Evolutionary conservation across 2,888 invertebrate species (phyloP), one percentile per base, ranked within the genome.

Genomic region (Galerucella nymphaeae): DNA sequence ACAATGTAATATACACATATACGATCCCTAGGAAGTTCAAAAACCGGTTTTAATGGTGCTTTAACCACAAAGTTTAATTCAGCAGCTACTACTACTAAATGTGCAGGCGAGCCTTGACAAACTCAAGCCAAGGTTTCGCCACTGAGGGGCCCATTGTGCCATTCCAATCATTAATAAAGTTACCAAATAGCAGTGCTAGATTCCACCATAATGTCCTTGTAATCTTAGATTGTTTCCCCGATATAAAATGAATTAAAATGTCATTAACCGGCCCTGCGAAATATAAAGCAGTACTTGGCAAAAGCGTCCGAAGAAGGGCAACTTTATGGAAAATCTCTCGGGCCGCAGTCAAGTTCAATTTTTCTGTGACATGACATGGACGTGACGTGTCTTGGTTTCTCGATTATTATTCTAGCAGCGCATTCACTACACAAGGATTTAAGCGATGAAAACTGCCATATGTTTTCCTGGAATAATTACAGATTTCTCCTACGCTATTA

Each of bases 291-390:
- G 41, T 61, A 41, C 38, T 61, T 61, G 30, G 61, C n/a, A 41
- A 62, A 62, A 62, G 10, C 55, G 45, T 45, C 30, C 45, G 38
- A 59, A 16, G 57, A 67, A 58, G 58, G 67, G 18, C 59, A 71
- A 55, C 71, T 61, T 67, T 67, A 72, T 67, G 71, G 67, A 72
- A 67, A 72, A 67, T 72, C 63, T 67, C 66, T n/a, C 67, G 68
- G 57, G 61, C 59, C 62, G 70, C 18, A 62, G 61, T 16, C 11
- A 30, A 53, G 62, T 73, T 66, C 66, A 70, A 70, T 73, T 73
- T 73, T 70, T 70, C 73, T 48, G 66, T 53, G 66, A 73, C 73
- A 73, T 57, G 66, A 70, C 63, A 45, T 57, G 70, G 55, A 70
- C 73, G 73, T 73, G 73, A 72, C 66, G 50, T 66, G 69, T 69